Evolutionary conservation across 1,140 invertebrate genomes (phyloP).

Genomic region (Pollicipes pollicipes): DNA sequence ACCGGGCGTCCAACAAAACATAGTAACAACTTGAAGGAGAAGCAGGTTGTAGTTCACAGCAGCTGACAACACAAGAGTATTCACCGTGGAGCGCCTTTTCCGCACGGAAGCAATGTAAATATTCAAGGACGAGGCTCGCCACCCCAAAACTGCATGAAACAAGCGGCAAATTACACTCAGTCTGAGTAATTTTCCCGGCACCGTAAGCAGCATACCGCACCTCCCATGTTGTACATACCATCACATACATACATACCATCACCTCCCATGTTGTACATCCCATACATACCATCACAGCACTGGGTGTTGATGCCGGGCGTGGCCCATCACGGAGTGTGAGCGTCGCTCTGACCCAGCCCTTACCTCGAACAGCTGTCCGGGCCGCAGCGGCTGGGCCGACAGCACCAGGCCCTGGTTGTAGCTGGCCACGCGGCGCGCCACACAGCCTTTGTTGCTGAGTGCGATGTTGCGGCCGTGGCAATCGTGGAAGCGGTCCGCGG

Average conservation of each 20-base stretch:
- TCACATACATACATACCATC: background rate
- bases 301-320: no score
- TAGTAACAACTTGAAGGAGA: no score
- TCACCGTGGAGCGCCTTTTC: no score
- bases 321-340: background rate
- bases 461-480: conserved; percentile 54
- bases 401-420: conserved; percentile 59
- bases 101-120: no score
- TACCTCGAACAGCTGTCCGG: conserved; percentile 40
- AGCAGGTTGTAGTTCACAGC: no score
- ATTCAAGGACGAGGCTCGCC: no score
- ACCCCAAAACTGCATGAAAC: no score
- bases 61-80: no score
- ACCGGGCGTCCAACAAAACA: no score
- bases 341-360: conserved; percentile 9
- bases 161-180: no score
- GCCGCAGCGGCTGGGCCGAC: conserved; percentile 36
- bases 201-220: background rate
- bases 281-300: background rate
- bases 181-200: no score
- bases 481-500: conserved; percentile 26
- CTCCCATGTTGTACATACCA: background rate
- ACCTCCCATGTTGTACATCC: background rate
- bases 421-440: conserved; percentile 44
- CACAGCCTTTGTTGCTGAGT: conserved; percentile 36